Conservation (phyloP, 2,113 vertebrate species). For the Sarotherodon lohbergeri region DNA sequence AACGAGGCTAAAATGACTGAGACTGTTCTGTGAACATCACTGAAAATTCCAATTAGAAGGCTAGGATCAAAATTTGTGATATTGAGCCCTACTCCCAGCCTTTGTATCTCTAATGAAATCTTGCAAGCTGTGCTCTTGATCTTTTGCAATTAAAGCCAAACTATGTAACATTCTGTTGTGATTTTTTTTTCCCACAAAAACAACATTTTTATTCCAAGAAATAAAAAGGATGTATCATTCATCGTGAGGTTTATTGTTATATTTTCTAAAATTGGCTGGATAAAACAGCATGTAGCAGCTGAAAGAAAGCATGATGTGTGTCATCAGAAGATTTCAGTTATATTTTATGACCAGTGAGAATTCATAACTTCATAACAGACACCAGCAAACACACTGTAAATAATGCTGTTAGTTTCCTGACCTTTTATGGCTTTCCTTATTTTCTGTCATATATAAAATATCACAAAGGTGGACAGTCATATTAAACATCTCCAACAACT, state of each 20-base stretch:
- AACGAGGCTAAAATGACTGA: not conserved
- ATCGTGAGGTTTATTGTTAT: not conserved
- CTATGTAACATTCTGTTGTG: not conserved
- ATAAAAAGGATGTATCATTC: not conserved
- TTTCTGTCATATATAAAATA: not conserved
- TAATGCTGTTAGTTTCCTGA: not conserved
- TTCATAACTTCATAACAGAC: not conserved
- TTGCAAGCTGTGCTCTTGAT: not conserved
- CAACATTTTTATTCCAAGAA: not conserved
- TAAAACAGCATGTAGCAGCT: not conserved
- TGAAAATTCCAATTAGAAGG: not conserved
- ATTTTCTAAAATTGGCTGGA: not conserved
- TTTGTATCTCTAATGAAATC: not conserved
- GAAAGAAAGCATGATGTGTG: not conserved
- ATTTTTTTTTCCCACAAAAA: not conserved
- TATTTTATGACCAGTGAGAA: not conserved
- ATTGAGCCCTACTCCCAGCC: not conserved
- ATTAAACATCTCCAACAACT: not conserved
- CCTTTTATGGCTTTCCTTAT: not conserved
- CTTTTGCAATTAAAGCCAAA: not conserved
- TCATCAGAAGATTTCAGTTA: not conserved
- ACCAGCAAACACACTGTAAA: not conserved
- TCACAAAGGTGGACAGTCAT: not conserved
- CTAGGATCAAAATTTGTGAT: not conserved
- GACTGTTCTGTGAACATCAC: not conserved